phyloP scores from a whole-genome alignment of 1,140 invertebrate species.

The Eufriesea mexicana region DNA sequence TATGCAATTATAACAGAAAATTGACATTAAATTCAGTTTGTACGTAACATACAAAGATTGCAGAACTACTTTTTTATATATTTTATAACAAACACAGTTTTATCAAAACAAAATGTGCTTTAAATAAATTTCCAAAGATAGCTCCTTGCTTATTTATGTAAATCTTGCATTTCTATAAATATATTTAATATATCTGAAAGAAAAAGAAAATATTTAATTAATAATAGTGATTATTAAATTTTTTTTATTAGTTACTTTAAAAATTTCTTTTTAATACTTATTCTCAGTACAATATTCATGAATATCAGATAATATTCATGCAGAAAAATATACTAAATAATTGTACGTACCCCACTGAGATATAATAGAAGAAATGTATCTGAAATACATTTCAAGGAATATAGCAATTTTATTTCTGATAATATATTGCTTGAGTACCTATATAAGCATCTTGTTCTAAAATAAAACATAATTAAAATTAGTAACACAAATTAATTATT shows the following conservation, averaged over 20 bases:
- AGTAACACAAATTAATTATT: background rate
- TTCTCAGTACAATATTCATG: background rate
- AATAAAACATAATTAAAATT: background rate
- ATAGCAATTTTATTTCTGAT: background rate
- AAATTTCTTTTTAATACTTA: background rate
- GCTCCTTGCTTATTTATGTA: background rate
- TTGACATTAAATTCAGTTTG: background rate
- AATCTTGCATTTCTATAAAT: background rate
- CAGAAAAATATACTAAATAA: background rate
- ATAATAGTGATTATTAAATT: background rate
- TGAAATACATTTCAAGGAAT: background rate
- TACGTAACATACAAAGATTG: background rate
- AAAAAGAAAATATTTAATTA: background rate
- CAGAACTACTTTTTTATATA: background rate
- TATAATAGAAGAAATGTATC: slow-evolving; percentile 10
- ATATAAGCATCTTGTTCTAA: background rate
- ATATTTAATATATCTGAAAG: background rate
- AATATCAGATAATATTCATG: background rate
- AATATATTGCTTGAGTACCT: background rate
- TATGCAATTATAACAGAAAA: slow-evolving; percentile 13
- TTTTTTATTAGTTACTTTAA: background rate
- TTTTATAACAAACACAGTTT: background rate
- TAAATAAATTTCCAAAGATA: slow-evolving; percentile 9
- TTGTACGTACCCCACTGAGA: background rate
- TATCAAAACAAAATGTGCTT: slow-evolving; percentile 8